Base-by-base conservation (phyloP, 2,797 vertebrate species). In the Heteromormyrus szaboi region DNA sequence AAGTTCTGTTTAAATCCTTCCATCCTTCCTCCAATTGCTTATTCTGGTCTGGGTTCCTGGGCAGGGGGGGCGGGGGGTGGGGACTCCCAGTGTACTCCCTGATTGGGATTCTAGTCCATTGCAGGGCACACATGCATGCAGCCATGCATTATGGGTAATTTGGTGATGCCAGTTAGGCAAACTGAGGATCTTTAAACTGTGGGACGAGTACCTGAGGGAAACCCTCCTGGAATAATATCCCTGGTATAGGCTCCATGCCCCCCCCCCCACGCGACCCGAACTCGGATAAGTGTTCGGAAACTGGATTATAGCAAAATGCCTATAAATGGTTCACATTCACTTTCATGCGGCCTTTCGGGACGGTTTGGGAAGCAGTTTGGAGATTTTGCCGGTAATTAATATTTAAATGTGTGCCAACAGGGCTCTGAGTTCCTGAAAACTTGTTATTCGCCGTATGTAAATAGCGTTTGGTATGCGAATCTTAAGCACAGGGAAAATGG, bases 401-500 rank as follows among this genome's bases (percentile, higher is more conserved):
- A 56, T 86, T 59, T 86, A 86, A 54, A 54, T 86, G 85, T 86
- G 51, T 86, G 46, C 85, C 85, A 86, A 37, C 29, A 59, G 85
- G 56, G 85, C 51, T 84, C 50, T 41, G 85, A 54, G 50, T 86
- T 19, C 51, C 53, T 86, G 54, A 86, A 56, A 37, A 86, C 50
- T 22, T 53, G 50, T 85, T 53, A 50, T 56, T 86, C 25, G 53
- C 2, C 51, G 2, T 56, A 86, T 86, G 50, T 86, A 86, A 86
- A 56, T 86, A 37, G 25, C 53, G 85, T 86, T 86, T 86, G 29
- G 8, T 41, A n/a, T 86, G 50, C 22, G 85, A 86, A 29, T 54
- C 85, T 86, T 86, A 56, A 54, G 85, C 85, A 86, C 25, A 33
- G 85, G 85, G 85, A 86, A 56, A 54, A 56, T 86, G 85, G 85